phyloP scores from a whole-genome alignment of 2,113 vertebrate species.

The Bufo bufo region DNA sequence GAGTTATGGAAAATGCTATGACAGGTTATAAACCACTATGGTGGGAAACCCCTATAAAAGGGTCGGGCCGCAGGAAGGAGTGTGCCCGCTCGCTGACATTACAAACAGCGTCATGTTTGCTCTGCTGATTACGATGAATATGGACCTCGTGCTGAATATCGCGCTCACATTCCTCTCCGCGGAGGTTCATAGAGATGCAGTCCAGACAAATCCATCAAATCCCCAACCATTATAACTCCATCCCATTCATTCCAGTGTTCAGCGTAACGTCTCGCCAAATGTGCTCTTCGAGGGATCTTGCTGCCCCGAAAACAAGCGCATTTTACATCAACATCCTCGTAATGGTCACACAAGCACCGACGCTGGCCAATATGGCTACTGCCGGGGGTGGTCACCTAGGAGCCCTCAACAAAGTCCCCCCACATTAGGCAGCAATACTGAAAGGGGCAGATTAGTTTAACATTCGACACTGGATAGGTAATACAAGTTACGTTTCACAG shows the following conservation, averaged over 20 bases:
- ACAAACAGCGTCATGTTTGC: background rate
- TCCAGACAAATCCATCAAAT: conserved; percentile 53
- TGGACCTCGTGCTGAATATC: background rate
- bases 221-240: background rate
- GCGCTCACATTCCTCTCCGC: conserved; percentile 11
- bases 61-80: background rate
- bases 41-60: background rate
- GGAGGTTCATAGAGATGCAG: conserved; percentile 17
- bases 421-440: too few relatives aligned
- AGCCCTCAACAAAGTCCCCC: too few relatives aligned
- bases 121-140: conserved; percentile 8
- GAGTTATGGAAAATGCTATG: background rate
- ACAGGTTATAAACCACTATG: background rate
- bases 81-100: conserved; percentile 11
- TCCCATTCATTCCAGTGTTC: background rate
- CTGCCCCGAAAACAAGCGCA: background rate
- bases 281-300: background rate
- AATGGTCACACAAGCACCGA: too few relatives aligned
- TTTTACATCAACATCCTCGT: too few relatives aligned
- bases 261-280: conserved; percentile 15
- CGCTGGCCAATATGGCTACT: too few relatives aligned
- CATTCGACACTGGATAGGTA: too few relatives aligned
- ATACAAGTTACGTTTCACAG: too few relatives aligned
- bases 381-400: too few relatives aligned
- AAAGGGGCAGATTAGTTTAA: too few relatives aligned